Evolutionary conservation across 1,140 invertebrate species (phyloP).

Genomic region (Spodoptera frugiperda): DNA sequence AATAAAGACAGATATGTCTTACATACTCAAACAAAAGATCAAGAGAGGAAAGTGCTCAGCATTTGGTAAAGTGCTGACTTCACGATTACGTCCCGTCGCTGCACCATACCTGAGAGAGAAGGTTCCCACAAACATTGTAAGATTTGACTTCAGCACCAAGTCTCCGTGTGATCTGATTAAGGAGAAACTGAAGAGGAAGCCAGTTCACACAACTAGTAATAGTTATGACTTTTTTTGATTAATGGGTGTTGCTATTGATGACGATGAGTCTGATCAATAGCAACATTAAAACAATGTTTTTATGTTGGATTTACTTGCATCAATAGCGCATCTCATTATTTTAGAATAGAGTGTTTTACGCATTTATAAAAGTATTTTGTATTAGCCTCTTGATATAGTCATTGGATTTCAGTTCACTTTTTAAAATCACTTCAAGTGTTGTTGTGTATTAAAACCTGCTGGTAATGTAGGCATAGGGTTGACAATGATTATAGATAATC

Average conservation of each 20-base stretch:
- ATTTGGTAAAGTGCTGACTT: slow-evolving; percentile 71
- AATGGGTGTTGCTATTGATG: slow-evolving; percentile 40
- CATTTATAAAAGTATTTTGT: background rate
- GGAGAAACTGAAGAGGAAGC: slow-evolving; percentile 65
- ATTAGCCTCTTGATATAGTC: background rate
- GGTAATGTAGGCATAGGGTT: too few relatives aligned
- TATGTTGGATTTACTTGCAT: background rate
- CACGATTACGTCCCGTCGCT: slow-evolving; percentile 61
- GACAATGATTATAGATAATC: too few relatives aligned
- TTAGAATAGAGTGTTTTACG: background rate
- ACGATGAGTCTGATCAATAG: slow-evolving; percentile 27
- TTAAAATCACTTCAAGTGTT: too few relatives aligned
- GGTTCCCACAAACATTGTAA: slow-evolving; percentile 55
- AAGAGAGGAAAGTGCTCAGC: slow-evolving; percentile 65
- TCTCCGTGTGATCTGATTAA: slow-evolving; percentile 74
- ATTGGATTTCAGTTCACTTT: too few relatives aligned
- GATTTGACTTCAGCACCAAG: slow-evolving; percentile 71
- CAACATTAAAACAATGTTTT: slow-evolving; percentile 5
- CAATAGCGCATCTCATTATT: background rate
- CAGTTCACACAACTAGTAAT: slow-evolving; percentile 14
- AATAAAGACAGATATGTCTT: slow-evolving; percentile 69
- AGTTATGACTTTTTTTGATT: slow-evolving; percentile 36
- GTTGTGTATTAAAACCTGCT: too few relatives aligned
- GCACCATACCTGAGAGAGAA: slow-evolving; percentile 65
- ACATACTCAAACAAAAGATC: slow-evolving; percentile 66